Base-by-base conservation (phyloP, 2,888 invertebrate genomes). In the Litoditis marina region DNA sequence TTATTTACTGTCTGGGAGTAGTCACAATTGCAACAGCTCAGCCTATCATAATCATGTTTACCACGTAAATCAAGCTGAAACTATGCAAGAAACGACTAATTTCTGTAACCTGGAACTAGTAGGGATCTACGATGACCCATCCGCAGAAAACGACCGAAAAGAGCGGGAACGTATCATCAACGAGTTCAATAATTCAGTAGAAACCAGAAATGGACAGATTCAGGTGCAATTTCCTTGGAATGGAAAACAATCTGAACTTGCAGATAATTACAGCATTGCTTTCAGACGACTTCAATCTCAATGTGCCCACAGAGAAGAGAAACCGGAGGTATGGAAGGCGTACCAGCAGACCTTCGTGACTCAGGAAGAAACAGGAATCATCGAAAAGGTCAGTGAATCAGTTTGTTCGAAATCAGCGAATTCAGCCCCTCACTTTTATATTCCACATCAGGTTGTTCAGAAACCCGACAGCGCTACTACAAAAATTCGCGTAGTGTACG, bases 401-500 rank as follows among this genome's bases (percentile, higher is more conserved):
- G 51, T 49, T 46, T 44, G 54, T n/a, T 25, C n/a, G 0, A 53
- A 60, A n/a, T n/a, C 16, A 39, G 13, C 39, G 11, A 39, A n/a
- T n/a, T n/a, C n/a, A n/a, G n/a, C n/a, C n/a, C n/a, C n/a, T n/a
- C n/a, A n/a, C 19, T 69, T 68, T 44, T 74, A 71, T 44, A 30
- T 74, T 0, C 54, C 66, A 13, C 74, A 75, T 44, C 76, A 68
- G 3, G 60, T 66, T 2, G 65, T 76, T 7, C 51, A 67, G 39
- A 73, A 63, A 25, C 42, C 25, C n/a, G n/a, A n/a, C n/a, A n/a
- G n/a, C n/a, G 58, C 61, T 11, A 53, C 65, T 2, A 76, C 76
- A 2, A 73, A 74, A 34, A 49, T 73, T 0, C 53, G 76, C 1
- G 64, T 74, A 16, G 76, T 76, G 0, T 71, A 32, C 22, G 73